Evolutionary conservation across 1,140 invertebrate genomes (phyloP).

Genomic region (Arion vulgaris): DNA sequence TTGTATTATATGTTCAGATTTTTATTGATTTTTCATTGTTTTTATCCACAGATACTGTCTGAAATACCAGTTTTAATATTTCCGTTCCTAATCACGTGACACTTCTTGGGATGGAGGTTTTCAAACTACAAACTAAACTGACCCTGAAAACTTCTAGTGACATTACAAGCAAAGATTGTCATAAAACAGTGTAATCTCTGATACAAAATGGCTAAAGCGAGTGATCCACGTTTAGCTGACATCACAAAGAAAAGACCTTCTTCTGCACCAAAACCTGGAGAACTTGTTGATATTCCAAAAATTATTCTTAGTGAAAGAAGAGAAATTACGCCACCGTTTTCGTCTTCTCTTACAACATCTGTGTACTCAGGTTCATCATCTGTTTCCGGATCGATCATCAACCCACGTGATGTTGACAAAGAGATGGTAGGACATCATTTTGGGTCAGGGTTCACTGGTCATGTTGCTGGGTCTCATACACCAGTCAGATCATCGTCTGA

Average conservation of each 20-base stretch:
- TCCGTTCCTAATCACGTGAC: too few species aligned
- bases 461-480: constrained; percentile 57
- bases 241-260: constrained; percentile 33
- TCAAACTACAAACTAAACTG: too few species aligned
- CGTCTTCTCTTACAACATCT: constrained; percentile 75
- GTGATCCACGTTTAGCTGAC: constrained; percentile 22
- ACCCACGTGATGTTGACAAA: constrained; percentile 39
- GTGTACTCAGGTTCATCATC: constrained; percentile 46
- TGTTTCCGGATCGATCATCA: constrained; percentile 54
- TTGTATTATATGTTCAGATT: too few species aligned
- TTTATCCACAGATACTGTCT: too few species aligned
- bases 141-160: too few species aligned
- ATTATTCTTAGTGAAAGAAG: constrained; percentile 41
- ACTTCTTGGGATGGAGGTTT: too few species aligned
- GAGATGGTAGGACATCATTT: neutral
- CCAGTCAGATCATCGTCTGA: constrained; percentile 60
- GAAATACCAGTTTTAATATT: too few species aligned
- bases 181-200: too few species aligned
- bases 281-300: constrained; percentile 38
- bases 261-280: constrained; percentile 35
- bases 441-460: neutral
- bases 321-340: constrained; percentile 70
- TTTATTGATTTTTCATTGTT: too few species aligned
- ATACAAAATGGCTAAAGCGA: neutral
- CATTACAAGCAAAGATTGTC: too few species aligned